phyloP scores from a whole-genome alignment of 2,797 vertebrate species.

The Chrysolophus pictus region DNA sequence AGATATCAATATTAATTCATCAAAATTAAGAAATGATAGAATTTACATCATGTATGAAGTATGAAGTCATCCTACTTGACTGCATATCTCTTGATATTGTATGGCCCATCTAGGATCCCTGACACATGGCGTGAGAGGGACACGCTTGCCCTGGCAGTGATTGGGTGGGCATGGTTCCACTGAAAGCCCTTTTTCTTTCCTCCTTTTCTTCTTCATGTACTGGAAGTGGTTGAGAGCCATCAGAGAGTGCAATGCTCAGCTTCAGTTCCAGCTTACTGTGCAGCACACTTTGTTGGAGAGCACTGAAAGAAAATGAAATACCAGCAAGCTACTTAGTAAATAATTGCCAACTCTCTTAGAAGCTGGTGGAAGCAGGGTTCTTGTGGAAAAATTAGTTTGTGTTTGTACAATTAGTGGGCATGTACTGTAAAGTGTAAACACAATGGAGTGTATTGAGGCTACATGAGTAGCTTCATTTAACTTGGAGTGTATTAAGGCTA shows the following conservation, averaged over 20 bases:
- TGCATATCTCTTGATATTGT: neutral
- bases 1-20: neutral
- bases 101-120: neutral
- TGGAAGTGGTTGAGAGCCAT: neutral
- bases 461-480: neutral
- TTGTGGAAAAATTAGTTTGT: neutral
- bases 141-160: neutral
- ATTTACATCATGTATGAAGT: neutral
- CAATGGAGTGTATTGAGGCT: neutral
- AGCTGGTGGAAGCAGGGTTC: neutral
- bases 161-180: neutral
- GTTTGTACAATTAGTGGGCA: accelerated
- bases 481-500: neutral
- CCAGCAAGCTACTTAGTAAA: accelerated
- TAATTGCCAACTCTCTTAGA: neutral
- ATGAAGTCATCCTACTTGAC: neutral
- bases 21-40: neutral
- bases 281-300: neutral
- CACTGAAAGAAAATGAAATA: neutral
- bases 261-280: accelerated
- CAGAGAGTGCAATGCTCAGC: neutral
- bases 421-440: neutral
- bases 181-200: neutral
- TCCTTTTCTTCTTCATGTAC: accelerated
- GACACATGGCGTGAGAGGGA: neutral